Conservation (phyloP, 2,797 vertebrate species). For the Oreochromis mossambicus region DNA sequence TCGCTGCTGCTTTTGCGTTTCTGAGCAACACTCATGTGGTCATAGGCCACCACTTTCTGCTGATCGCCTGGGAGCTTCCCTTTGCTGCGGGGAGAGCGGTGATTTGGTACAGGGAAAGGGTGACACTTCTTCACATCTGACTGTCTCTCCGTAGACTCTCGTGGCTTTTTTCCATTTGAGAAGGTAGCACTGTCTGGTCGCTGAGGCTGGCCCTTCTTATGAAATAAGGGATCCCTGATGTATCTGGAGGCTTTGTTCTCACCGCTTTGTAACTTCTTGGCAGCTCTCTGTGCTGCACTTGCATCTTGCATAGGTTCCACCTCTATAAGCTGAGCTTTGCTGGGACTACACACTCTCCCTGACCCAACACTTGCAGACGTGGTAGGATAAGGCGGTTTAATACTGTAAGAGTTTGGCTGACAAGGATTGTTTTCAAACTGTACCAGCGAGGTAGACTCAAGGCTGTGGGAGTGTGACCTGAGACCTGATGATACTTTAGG, state of each 20-base stretch:
- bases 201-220: slow-evolving; percentile 64
- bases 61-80: slow-evolving; percentile 25
- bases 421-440: slow-evolving; percentile 73
- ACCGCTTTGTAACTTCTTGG: neutral
- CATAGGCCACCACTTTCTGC: slow-evolving; percentile 54
- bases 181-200: slow-evolving; percentile 68
- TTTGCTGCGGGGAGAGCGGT: slow-evolving; percentile 36
- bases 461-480: slow-evolving; percentile 56
- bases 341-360: slow-evolving; percentile 58
- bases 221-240: slow-evolving; percentile 43
- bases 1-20: slow-evolving; percentile 76
- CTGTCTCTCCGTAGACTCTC: slow-evolving; percentile 41
- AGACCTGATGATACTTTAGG: slow-evolving; percentile 77
- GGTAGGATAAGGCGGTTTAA: slow-evolving; percentile 55
- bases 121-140: slow-evolving; percentile 14
- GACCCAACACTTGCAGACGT: slow-evolving; percentile 27
- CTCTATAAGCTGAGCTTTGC: slow-evolving; percentile 67
- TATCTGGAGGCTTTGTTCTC: slow-evolving; percentile 29
- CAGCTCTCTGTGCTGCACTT: slow-evolving; percentile 2
- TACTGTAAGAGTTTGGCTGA: slow-evolving; percentile 32
- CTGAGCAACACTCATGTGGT: slow-evolving; percentile 72
- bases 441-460: slow-evolving; percentile 72
- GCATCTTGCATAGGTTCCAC: slow-evolving; percentile 45
- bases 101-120: slow-evolving; percentile 2
- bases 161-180: slow-evolving; percentile 53